These are phyloP conservation scores for Pseudomyrmex concolor DNA, from an alignment of 1,140 invertebrate genomes.

Conservation along the genomic window DNA sequence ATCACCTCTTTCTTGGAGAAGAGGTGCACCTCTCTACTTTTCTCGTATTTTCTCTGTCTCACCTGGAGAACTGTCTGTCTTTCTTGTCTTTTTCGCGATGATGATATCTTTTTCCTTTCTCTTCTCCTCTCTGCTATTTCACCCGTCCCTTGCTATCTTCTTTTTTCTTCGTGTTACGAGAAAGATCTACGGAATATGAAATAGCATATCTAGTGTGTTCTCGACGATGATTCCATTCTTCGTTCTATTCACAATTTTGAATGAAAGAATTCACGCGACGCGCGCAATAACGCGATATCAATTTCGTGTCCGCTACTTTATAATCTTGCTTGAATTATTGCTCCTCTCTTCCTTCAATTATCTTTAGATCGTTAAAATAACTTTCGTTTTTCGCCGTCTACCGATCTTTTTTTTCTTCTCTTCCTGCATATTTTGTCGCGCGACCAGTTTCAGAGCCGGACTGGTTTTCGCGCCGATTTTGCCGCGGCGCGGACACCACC, in stretches of 20 bases:
- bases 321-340: too few relatives aligned
- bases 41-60: conserved; percentile 52
- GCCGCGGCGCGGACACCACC: not conserved
- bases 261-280: not conserved
- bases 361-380: conserved; percentile 58
- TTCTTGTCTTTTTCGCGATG: not conserved
- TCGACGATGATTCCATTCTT: conserved; percentile 17
- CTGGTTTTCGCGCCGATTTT: conserved; percentile 36
- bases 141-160: conserved; percentile 58
- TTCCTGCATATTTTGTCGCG: conserved; percentile 1
- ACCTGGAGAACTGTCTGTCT: conserved; percentile 17
- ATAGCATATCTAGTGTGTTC: not conserved
- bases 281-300: not conserved
- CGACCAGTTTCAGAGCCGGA: conserved; percentile 50
- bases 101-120: too few relatives aligned
- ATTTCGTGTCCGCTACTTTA: too few relatives aligned
- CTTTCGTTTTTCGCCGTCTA: conserved; percentile 42
- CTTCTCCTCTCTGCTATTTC: not conserved
- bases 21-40: conserved; percentile 70
- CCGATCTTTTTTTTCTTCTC: not conserved
- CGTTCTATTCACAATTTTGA: conserved; percentile 11
- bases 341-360: not conserved
- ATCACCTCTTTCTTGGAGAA: conserved; percentile 74
- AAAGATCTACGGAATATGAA: conserved; percentile 19
- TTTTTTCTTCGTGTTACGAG: conserved; percentile 51